A percentile compares a stretch with the other conserved stretches of the same genome.
Conservation (phyloP, 2,888 invertebrate genomes). For the Clitarchus hookeri region DNA sequence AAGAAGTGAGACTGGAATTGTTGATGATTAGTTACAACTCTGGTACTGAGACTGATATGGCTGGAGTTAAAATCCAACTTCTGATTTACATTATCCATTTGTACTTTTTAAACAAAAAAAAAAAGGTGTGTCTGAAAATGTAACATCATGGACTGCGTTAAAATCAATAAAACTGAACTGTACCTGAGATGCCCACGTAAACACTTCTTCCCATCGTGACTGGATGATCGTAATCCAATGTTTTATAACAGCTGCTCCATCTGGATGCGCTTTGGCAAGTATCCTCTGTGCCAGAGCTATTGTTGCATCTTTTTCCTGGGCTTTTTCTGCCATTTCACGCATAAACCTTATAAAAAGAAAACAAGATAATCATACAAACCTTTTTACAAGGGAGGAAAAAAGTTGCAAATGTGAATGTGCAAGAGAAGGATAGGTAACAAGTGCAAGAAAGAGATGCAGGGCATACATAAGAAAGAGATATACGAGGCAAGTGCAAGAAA, state of each 20-base stretch:
- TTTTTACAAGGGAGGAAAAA: neutral
- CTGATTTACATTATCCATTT: too few species aligned
- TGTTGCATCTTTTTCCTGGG: constrained; percentile 84
- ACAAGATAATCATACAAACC: too few species aligned
- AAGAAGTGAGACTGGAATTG: too few species aligned
- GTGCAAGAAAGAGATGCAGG: neutral
- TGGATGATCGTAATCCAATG: constrained; percentile 98
- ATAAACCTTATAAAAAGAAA: constrained; percentile 62
- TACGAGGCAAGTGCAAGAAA: neutral
- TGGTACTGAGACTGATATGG: too few species aligned
- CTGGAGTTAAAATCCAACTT: too few species aligned
- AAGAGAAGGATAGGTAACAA: neutral
- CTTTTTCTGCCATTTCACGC: constrained; percentile 80
- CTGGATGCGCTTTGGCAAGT: constrained; percentile 92
- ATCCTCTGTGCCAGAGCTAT: constrained; percentile 87
- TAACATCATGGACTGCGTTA: too few species aligned
- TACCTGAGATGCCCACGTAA: constrained; percentile 76
- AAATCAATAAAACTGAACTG: neutral
- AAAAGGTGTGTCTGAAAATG: too few species aligned
- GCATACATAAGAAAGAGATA: neutral
- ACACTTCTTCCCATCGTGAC: constrained; percentile 94
- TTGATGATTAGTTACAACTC: too few species aligned
- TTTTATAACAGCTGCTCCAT: constrained; percentile 96
- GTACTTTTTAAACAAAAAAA: too few species aligned
- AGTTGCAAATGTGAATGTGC: neutral